phyloP scores from a whole-genome alignment of 2,888 invertebrate species.

The Dinocampus coccinellae region DNA sequence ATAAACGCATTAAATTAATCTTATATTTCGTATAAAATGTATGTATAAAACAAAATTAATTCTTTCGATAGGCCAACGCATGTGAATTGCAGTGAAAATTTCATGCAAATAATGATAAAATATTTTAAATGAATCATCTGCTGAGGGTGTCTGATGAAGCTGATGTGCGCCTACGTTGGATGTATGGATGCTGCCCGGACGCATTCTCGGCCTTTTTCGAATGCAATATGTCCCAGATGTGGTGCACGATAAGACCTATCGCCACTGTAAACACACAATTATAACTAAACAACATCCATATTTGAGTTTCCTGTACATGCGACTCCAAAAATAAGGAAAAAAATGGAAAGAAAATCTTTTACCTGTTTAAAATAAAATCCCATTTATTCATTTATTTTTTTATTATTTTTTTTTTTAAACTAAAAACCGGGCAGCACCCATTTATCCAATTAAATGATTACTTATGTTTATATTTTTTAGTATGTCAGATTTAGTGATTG shows the following conservation, averaged over 20 bases:
- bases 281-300: constrained; percentile 71
- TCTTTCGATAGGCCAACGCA: constrained; percentile 11
- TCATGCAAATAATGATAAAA: constrained; percentile 40
- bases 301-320: constrained; percentile 24
- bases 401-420: constrained; percentile 5
- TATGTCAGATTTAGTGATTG: neutral
- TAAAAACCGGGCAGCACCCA: constrained; percentile 67
- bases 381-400: neutral
- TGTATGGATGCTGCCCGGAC: constrained; percentile 70
- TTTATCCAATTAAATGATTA: constrained; percentile 26
- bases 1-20: neutral
- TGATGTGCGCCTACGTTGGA: constrained; percentile 66
- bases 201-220: constrained; percentile 71
- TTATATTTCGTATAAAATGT: neutral
- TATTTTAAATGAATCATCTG: constrained; percentile 63
- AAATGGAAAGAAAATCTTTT: neutral
- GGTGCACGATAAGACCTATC: constrained; percentile 98
- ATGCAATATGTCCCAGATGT: constrained; percentile 96
- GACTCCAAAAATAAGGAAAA: neutral
- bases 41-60: constrained; percentile 3
- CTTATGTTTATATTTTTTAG: neutral
- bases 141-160: constrained; percentile 67
- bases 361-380: constrained; percentile 13
- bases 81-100: constrained; percentile 16
- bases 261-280: constrained; percentile 89